Conservation (phyloP, 2,113 vertebrate species). For the Halcyon malimbica region DNA sequence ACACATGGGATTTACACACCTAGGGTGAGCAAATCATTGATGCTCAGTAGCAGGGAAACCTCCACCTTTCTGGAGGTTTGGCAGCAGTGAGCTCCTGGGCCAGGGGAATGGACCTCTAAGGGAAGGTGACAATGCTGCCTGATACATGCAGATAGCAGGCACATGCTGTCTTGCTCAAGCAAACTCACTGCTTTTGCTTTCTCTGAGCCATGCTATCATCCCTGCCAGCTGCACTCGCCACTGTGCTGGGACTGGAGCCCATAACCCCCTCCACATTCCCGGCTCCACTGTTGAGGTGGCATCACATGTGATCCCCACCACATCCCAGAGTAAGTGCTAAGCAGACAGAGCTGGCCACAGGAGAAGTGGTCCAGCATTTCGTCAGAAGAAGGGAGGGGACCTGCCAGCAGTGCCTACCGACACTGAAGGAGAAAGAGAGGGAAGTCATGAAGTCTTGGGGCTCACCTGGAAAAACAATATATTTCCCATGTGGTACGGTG, state of each 20-base stretch:
- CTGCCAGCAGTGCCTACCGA: neutral
- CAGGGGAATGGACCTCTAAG: neutral
- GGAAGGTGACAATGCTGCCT: neutral
- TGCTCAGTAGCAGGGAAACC: fast-evolving
- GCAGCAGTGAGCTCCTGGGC: neutral
- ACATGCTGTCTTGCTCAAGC: neutral
- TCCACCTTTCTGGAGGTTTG: neutral
- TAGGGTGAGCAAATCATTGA: neutral
- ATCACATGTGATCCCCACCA: neutral
- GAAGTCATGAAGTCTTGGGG: neutral
- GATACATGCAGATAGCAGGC: neutral
- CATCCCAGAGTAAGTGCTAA: neutral
- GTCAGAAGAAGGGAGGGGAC: neutral
- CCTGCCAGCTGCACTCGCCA: neutral
- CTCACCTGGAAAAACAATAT: neutral
- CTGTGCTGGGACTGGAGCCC: neutral
- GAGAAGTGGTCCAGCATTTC: neutral
- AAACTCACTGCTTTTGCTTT: neutral
- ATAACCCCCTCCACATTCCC: neutral
- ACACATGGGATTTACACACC: fast-evolving
- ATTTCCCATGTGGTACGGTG: neutral
- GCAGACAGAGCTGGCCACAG: neutral
- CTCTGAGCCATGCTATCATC: neutral
- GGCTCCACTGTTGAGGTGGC: neutral
- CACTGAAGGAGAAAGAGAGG: neutral